Base-by-base conservation (phyloP, 2,113 vertebrate genomes). In the Butorides virescens region DNA sequence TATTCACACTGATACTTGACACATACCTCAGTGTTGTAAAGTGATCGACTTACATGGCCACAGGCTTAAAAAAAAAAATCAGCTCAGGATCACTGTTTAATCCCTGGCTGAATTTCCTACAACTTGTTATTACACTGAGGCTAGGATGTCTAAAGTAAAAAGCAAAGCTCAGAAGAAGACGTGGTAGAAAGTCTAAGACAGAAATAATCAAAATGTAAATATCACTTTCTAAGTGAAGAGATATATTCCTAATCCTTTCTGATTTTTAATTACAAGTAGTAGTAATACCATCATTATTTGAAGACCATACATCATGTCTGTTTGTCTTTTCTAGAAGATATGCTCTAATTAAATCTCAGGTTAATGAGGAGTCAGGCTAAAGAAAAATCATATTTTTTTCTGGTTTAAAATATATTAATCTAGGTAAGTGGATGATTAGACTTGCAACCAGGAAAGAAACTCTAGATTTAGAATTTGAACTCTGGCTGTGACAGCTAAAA, bases 1-100 rank as follows among this genome's bases (percentile, higher is more conserved):
- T n/a, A n/a, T n/a, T n/a, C 50, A 27, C 10, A 25, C 2, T 1
- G 2, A 14, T 7, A 8, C n/a, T 0, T 21, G 17, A 29, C 14
- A 7, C 11, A 12, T 36, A 37, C 19, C 23, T 67, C 18, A 5
- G 32, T 2, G 21, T 11, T 34, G 8, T 5, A 21, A 58, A 58
- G 10, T 55, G n/a, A 30, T 3, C 52, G 3, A 34, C 10, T 32
- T 15, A 11, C 3, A 6, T 22, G 19, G n/a, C 7, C n/a, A 17
- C 5, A 47, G 30, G 14, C 25, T 55, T 53, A 6, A 61, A 56
- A 7, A 7, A 42, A 56, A 7, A 7, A 34, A 53, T 0, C 3
- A 22, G 5, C 11, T 55, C 6, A 5, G 15, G 22, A 14, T 32
- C 26, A 50, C 17, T 65, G 47, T 36, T 56, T 67, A 66, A 74